Evolutionary conservation across 2,797 vertebrate genomes (phyloP).

Genomic region (Enteromius paludinosus): DNA sequence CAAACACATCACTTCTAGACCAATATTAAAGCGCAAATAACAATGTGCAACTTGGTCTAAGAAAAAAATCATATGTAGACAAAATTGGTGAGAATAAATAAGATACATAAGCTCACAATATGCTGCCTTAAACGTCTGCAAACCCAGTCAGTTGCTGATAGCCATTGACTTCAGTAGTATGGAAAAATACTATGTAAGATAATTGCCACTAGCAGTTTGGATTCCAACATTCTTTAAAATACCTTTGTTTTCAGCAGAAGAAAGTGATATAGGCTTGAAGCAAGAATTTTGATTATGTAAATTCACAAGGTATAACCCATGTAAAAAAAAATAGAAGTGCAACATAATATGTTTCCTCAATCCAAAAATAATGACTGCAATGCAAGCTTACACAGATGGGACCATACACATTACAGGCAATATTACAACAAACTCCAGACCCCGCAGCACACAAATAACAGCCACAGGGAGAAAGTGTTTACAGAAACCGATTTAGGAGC

Average conservation of each 20-base stretch:
- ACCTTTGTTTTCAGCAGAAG: not conserved
- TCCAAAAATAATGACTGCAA: not conserved
- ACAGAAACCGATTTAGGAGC: not conserved
- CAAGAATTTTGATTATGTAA: not conserved
- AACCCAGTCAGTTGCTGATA: not conserved
- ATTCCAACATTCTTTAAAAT: not conserved
- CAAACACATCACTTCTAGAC: not conserved
- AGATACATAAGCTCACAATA: not conserved
- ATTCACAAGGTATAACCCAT: not conserved
- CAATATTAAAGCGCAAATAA: not conserved
- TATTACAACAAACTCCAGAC: conserved; percentile 9
- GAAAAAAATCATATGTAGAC: not conserved
- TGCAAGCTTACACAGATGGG: not conserved
- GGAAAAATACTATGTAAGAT: not conserved
- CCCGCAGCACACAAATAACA: not conserved
- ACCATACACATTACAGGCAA: not conserved
- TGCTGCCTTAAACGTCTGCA: not conserved
- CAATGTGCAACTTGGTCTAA: not conserved
- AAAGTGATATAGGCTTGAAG: not conserved
- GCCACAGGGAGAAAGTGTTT: conserved; percentile 15
- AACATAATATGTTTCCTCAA: not conserved
- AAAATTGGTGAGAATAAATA: not conserved
- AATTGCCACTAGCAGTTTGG: not conserved
- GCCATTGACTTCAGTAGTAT: not conserved
- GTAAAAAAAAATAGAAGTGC: not conserved